A percentile compares a stretch with the other conserved stretches of the same genome.
These are phyloP conservation scores for Phalacrocorax carbo DNA, from an alignment of 2,113 vertebrate genomes.

Conservation along the genomic window DNA sequence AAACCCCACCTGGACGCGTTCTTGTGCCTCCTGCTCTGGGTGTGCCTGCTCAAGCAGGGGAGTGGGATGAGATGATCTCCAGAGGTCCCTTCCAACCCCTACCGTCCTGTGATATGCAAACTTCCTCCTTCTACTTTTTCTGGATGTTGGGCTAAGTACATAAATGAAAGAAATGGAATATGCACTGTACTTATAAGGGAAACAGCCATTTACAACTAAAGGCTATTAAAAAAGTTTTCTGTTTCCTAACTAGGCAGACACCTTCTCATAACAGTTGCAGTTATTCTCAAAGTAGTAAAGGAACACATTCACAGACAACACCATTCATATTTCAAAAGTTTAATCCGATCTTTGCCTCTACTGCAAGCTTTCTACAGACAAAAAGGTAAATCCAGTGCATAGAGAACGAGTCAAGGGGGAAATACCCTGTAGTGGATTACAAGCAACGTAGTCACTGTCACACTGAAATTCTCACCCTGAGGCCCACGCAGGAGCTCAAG, in stretches of 20 bases:
- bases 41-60: no score
- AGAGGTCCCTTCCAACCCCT: no score
- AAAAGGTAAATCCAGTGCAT: neutral
- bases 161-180: neutral
- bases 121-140: neutral
- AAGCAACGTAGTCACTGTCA: rapidly evolving
- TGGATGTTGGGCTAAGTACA: neutral
- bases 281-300: neutral
- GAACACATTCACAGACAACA: neutral
- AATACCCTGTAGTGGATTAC: neutral
- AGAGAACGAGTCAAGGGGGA: neutral
- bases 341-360: neutral
- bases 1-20: no score
- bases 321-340: neutral
- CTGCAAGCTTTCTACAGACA: neutral
- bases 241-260: neutral
- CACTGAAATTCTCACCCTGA: neutral
- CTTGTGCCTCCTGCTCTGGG: no score
- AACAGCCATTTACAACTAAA: neutral
- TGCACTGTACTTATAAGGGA: neutral
- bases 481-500: neutral
- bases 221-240: neutral
- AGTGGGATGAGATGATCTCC: no score
- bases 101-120: neutral
- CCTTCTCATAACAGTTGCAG: neutral